Percentiles rank a stretch among this genome's conserved stretches.
Conservation (phyloP, 2,113 vertebrate genomes). For the Clarias macrocephalus region DNA sequence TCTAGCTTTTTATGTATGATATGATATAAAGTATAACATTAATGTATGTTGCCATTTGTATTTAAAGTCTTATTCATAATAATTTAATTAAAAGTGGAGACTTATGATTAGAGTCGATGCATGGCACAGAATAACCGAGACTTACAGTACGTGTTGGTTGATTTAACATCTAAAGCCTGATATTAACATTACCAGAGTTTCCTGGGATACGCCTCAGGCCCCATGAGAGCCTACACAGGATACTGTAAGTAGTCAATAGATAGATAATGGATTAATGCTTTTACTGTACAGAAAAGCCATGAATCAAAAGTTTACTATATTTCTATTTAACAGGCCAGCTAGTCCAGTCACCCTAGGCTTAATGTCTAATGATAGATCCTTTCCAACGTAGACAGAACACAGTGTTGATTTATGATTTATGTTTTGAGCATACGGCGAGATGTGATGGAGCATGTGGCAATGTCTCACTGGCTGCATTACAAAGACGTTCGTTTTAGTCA, state of each 20-base stretch:
- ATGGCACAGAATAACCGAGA: background rate
- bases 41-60: background rate
- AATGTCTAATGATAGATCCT: background rate
- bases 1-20: background rate
- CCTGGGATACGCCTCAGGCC: too few relatives aligned
- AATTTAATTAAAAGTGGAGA: background rate
- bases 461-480: constrained; percentile 11
- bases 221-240: too few relatives aligned
- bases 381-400: background rate
- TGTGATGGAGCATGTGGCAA: background rate
- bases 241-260: too few relatives aligned
- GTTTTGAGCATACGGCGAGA: background rate
- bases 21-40: background rate
- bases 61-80: background rate
- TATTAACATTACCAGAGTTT: background rate
- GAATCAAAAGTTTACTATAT: background rate
- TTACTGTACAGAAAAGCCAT: background rate
- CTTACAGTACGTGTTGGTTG: background rate
- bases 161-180: background rate
- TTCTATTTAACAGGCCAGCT: background rate
- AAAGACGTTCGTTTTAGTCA: background rate
- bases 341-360: background rate
- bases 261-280: background rate
- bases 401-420: background rate
- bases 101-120: background rate